These are phyloP conservation scores for Lepeophtheirus salmonis DNA, from an alignment of 1,140 invertebrate species.

Conservation along the genomic window DNA sequence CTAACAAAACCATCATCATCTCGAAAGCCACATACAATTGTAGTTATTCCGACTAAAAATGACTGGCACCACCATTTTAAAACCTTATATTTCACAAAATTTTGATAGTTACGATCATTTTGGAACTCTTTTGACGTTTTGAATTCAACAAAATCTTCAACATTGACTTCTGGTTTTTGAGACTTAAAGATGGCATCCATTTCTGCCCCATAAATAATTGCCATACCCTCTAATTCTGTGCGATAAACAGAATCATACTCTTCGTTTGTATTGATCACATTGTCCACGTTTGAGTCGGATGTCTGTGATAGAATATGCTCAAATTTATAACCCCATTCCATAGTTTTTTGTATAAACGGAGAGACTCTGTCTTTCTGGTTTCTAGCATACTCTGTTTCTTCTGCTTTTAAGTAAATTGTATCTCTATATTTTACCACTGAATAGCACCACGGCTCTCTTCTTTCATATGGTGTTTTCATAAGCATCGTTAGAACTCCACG, in stretches of 20 bases:
- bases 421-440: slow-evolving; percentile 40
- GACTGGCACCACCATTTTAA: slow-evolving; percentile 54
- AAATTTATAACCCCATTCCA: slow-evolving; percentile 60
- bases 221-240: slow-evolving; percentile 32
- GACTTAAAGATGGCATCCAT: slow-evolving; percentile 33
- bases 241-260: slow-evolving; percentile 40
- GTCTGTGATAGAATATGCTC: slow-evolving; percentile 46
- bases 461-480: slow-evolving; percentile 45
- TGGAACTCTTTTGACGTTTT: slow-evolving; percentile 39
- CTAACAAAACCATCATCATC: slow-evolving; percentile 42
- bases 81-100: slow-evolving; percentile 28
- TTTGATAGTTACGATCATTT: slow-evolving; percentile 28
- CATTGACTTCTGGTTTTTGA: slow-evolving; percentile 15
- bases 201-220: slow-evolving; percentile 40
- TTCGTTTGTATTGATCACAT: slow-evolving; percentile 39
- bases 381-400: slow-evolving; percentile 39
- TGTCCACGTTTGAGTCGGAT: slow-evolving; percentile 27
- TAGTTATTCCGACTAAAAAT: slow-evolving; percentile 42
- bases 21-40: slow-evolving; percentile 45
- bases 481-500: slow-evolving; percentile 46
- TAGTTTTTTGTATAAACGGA: slow-evolving; percentile 34
- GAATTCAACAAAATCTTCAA: slow-evolving; percentile 35
- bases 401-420: slow-evolving; percentile 47
- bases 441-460: slow-evolving; percentile 40
- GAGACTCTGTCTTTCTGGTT: slow-evolving; percentile 28